Percentiles rank a stretch among this genome's conserved stretches.
Evolutionary conservation across 1,140 invertebrate species (phyloP).

Genomic region (Bombus polaris): DNA sequence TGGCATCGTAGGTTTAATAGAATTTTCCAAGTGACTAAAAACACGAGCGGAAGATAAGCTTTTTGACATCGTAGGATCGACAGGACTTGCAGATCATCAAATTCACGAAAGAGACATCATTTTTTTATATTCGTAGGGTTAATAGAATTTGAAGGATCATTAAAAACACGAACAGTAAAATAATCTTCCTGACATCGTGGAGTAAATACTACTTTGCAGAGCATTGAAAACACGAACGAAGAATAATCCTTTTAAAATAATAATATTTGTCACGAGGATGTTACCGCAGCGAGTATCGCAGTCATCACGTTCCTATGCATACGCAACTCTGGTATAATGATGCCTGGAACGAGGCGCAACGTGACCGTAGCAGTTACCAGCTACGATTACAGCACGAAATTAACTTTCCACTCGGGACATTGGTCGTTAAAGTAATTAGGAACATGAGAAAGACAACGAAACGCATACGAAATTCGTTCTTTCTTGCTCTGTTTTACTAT

Average conservation of each 20-base stretch:
- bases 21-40: too few species aligned
- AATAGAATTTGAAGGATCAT: too few species aligned
- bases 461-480: neutral
- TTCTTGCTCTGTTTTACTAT: neutral
- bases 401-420: constrained; percentile 53
- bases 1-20: too few species aligned
- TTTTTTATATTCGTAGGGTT: too few species aligned
- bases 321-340: constrained; percentile 1
- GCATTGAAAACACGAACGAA: neutral
- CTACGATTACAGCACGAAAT: constrained; percentile 52
- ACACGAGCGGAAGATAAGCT: too few species aligned
- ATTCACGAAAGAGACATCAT: too few species aligned
- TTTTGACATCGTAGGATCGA: too few species aligned
- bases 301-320: neutral
- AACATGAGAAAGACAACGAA: constrained; percentile 5
- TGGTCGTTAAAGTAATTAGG: constrained; percentile 53
- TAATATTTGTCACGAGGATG: too few species aligned
- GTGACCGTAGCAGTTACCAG: constrained; percentile 40
- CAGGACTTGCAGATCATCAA: too few species aligned
- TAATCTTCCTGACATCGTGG: neutral
- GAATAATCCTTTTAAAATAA: too few species aligned
- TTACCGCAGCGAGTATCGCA: neutral
- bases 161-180: too few species aligned
- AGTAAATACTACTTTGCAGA: neutral
- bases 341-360: constrained; percentile 30